These are phyloP conservation scores for Dendrocopos noguchii DNA, from an alignment of 2,113 vertebrate genomes.

Conservation along the genomic window DNA sequence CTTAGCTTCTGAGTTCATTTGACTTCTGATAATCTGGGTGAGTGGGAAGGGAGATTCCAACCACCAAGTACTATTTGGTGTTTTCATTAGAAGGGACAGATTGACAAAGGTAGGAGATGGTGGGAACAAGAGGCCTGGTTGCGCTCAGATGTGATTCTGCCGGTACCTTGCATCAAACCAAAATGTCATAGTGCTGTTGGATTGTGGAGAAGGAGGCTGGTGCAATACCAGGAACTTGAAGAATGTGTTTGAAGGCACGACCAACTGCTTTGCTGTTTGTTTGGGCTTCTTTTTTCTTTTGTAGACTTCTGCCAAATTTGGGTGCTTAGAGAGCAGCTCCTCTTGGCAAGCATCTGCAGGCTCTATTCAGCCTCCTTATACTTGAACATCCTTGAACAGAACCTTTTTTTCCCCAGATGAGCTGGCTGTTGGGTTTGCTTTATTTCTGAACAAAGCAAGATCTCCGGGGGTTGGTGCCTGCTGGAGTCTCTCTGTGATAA, in stretches of 20 bases:
- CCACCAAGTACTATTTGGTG: fast-evolving
- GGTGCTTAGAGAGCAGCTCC: not conserved
- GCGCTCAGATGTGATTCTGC: not conserved
- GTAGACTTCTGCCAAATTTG: not conserved
- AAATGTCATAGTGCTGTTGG: not conserved
- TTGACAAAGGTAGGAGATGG: not conserved
- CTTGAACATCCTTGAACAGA: not conserved
- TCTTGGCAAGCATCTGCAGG: slow-evolving; percentile 12
- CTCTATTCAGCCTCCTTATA: not conserved
- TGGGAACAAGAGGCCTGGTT: not conserved
- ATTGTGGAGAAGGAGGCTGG: not conserved
- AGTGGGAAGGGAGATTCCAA: not conserved
- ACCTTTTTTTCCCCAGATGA: not conserved
- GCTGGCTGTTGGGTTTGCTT: slow-evolving; percentile 28
- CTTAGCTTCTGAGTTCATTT: not conserved
- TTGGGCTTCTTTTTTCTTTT: not conserved
- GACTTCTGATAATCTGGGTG: not conserved
- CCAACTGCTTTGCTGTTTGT: not conserved
- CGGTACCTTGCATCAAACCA: not conserved
- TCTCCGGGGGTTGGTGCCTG: not conserved
- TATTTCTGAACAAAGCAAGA: slow-evolving; percentile 29
- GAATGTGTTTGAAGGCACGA: not conserved
- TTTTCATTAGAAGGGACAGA: not conserved
- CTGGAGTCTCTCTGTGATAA: not conserved
- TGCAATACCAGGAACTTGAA: not conserved